A percentile compares a stretch with the other conserved stretches of the same genome.
phyloP scores from a whole-genome alignment of 2,888 invertebrate genomes.

The Carpatolechia fugitivella region DNA sequence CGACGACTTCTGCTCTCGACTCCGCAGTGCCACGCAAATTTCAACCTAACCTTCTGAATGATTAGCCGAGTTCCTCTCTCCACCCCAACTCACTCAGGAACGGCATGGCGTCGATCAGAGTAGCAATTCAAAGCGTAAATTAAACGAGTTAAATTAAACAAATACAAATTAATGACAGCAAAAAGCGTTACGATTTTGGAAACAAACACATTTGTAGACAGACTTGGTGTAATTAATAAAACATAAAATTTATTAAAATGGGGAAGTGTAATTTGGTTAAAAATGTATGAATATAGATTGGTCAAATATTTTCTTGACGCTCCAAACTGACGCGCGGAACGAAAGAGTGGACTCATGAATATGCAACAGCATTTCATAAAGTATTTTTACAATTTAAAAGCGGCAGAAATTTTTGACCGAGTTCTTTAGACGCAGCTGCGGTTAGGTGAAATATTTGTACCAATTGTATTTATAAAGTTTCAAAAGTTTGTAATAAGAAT shows the following conservation, averaged over 20 bases:
- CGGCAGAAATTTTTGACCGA: constrained; percentile 2
- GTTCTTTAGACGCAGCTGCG: constrained; percentile 3
- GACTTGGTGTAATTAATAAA: constrained; percentile 37
- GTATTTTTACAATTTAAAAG: constrained; percentile 7
- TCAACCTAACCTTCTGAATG: constrained; percentile 38
- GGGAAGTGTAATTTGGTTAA: constrained; percentile 22
- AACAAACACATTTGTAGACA: constrained; percentile 47
- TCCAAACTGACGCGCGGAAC: background rate
- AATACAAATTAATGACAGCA: constrained; percentile 62
- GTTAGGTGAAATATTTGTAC: background rate
- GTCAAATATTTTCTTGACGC: constrained; percentile 12
- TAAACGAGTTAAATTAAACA: constrained; percentile 64
- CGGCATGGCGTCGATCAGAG: constrained; percentile 35
- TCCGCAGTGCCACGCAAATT: constrained; percentile 42
- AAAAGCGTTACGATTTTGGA: constrained; percentile 52
- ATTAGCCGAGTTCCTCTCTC: constrained; percentile 25
- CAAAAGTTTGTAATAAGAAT: constrained; percentile 45
- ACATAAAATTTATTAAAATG: constrained; percentile 16
- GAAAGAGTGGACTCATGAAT: constrained; percentile 11
- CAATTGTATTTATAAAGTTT: background rate
- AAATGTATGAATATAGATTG: constrained; percentile 15
- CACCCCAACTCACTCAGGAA: background rate
- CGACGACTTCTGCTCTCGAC: constrained; percentile 30
- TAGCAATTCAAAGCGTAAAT: constrained; percentile 57
- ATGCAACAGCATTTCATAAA: constrained; percentile 3